These are phyloP conservation scores for Brachypalpus laphriformis DNA, from an alignment of 2,888 invertebrate genomes.

Conservation along the genomic window DNA sequence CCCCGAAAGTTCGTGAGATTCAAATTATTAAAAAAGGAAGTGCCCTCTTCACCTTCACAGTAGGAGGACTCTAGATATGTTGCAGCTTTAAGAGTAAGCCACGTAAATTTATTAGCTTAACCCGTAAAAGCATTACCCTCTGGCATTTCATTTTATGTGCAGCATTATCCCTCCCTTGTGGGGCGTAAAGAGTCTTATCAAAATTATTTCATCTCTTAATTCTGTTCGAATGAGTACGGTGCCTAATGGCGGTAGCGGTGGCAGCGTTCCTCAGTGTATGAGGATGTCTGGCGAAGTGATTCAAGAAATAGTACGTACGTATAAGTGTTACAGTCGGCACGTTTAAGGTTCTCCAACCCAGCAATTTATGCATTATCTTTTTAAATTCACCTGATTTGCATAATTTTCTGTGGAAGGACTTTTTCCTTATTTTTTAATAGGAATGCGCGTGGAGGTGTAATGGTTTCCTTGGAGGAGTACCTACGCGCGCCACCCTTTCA, in stretches of 20 bases:
- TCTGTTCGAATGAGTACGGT: conserved; percentile 67
- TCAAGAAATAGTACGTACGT: conserved; percentile 56
- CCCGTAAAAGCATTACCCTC: conserved; percentile 66
- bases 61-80: conserved; percentile 42
- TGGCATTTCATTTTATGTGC: conserved; percentile 69
- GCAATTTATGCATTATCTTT: conserved; percentile 69
- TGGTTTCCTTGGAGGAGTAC: not conserved
- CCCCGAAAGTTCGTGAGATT: conserved; percentile 15
- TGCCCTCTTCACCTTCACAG: not conserved
- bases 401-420: conserved; percentile 29
- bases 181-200: conserved; percentile 58
- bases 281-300: conserved; percentile 45
- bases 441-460: not conserved
- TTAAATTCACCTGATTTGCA: conserved; percentile 71
- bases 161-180: conserved; percentile 50
- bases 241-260: conserved; percentile 38
- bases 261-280: not conserved
- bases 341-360: conserved; percentile 45
- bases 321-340: conserved; percentile 50
- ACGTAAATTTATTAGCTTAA: conserved; percentile 70
- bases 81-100: conserved; percentile 69
- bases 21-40: conserved; percentile 48
- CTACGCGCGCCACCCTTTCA: conserved; percentile 4
- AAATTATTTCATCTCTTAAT: conserved; percentile 73
- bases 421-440: not conserved